A percentile compares a stretch with the other conserved stretches of the same genome.
Conservation (phyloP, 53 echinoderm and acorn worm species). For the Arbacia lixula region DNA sequence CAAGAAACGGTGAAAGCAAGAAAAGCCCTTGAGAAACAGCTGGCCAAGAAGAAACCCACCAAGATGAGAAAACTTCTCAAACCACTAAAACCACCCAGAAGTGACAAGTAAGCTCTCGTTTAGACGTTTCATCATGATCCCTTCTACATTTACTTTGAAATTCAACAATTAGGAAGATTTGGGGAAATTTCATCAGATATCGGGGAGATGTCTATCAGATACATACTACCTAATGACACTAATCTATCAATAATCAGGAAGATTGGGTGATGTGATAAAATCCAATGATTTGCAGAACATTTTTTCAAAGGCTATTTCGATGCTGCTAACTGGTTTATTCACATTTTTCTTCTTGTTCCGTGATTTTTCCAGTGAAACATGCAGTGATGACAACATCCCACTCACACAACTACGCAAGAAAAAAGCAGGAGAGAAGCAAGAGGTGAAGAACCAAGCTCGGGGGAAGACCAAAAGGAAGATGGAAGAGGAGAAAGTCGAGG, state of each 20-base stretch:
- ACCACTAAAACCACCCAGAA: neutral
- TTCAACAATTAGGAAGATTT: too few species aligned
- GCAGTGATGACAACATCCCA: conserved; percentile 54
- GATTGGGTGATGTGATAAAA: too few species aligned
- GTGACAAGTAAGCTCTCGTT: conserved; percentile 28
- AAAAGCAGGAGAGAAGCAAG: neutral
- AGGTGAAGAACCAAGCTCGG: neutral
- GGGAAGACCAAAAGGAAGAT: conserved; percentile 31
- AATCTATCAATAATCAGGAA: too few species aligned
- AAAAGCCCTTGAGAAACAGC: conserved; percentile 50
- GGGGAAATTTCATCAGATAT: too few species aligned
- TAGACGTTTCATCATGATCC: too few species aligned
- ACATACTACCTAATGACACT: too few species aligned
- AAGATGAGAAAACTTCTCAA: conserved; percentile 38
- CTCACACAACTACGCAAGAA: conserved; percentile 41
- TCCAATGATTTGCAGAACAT: too few species aligned
- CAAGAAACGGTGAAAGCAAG: conserved; percentile 50
- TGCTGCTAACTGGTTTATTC: too few species aligned
- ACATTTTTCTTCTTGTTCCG: neutral
- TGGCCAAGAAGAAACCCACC: neutral
- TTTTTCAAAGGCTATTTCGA: too few species aligned
- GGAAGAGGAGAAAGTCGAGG: conserved; percentile 2
- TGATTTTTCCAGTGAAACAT: conserved; percentile 23
- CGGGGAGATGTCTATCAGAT: too few species aligned
- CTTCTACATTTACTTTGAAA: too few species aligned